phyloP scores from a whole-genome alignment of 1,140 invertebrate genomes.

The Cotesia chilonis region DNA sequence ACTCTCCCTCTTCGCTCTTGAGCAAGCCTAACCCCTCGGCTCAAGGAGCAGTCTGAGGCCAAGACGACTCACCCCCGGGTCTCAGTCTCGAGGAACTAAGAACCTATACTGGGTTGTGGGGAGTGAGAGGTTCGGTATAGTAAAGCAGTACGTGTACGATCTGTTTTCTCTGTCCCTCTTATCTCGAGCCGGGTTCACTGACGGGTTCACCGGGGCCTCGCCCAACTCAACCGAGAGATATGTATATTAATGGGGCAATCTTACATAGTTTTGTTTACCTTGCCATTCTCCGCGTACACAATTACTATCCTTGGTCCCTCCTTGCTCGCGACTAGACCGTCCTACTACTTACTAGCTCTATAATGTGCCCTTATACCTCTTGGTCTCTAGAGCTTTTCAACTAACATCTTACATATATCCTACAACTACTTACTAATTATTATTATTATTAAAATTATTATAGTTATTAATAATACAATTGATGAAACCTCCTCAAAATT shows the following conservation, averaged over 20 bases:
- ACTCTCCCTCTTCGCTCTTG: constrained; percentile 47
- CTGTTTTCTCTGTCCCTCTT: constrained; percentile 35
- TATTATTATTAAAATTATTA: too few relatives aligned
- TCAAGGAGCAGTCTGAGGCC: constrained; percentile 51
- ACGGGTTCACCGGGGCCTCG: constrained; percentile 22
- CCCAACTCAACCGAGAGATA: constrained; percentile 65
- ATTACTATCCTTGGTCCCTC: constrained; percentile 59
- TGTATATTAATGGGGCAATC: constrained; percentile 69
- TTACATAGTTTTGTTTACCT: constrained; percentile 69
- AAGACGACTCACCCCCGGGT: constrained; percentile 61
- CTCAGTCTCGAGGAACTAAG: background rate
- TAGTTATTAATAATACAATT: too few relatives aligned
- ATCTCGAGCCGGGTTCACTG: background rate
- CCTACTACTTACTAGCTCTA: constrained; percentile 30
- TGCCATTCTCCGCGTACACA: constrained; percentile 67
- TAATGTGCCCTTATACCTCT: constrained; percentile 39
- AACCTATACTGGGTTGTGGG: background rate
- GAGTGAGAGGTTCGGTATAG: background rate
- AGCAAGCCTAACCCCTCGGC: constrained; percentile 57
- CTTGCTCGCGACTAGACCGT: constrained; percentile 27
- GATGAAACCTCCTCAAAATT: too few relatives aligned
- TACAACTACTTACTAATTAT: too few relatives aligned
- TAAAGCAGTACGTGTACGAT: constrained; percentile 32
- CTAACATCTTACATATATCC: too few relatives aligned
- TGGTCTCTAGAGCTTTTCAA: constrained; percentile 9